These are phyloP conservation scores for Blennius ocellaris DNA, from an alignment of 2,113 vertebrate species.

Conservation along the genomic window DNA sequence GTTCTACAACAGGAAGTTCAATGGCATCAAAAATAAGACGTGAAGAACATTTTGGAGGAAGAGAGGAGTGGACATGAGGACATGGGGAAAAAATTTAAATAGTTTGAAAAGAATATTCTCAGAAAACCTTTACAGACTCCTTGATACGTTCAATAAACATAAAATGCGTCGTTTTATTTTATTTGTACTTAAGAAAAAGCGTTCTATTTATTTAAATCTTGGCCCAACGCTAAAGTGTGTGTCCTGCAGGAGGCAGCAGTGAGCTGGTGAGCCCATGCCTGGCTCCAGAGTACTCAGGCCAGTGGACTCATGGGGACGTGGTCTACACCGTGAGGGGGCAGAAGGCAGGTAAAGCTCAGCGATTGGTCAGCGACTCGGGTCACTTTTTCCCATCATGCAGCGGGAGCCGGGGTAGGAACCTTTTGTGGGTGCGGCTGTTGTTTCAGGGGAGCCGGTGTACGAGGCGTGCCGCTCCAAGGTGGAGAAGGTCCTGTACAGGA, in stretches of 20 bases:
- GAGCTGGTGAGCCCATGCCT: slow-evolving; percentile 92
- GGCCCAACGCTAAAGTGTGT: not conserved
- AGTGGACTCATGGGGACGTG: slow-evolving; percentile 90
- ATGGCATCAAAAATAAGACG: too few species aligned
- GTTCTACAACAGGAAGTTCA: too few species aligned
- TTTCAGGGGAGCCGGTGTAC: slow-evolving; percentile 82
- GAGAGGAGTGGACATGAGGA: too few species aligned
- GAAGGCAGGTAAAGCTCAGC: slow-evolving; percentile 84
- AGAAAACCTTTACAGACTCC: too few species aligned
- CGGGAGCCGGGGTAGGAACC: not conserved
- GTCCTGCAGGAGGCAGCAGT: slow-evolving; percentile 83
- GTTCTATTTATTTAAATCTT: too few species aligned
- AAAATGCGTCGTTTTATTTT: too few species aligned
- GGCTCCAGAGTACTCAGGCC: slow-evolving; percentile 84
- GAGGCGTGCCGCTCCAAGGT: slow-evolving; percentile 87
- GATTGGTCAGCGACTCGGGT: not conserved
- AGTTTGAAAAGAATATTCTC: too few species aligned
- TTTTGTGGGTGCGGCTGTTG: slow-evolving; percentile 30
- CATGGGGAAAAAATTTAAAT: too few species aligned
- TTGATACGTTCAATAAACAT: too few species aligned
- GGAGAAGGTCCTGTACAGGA: slow-evolving; percentile 85
- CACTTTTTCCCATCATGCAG: slow-evolving; percentile 13
- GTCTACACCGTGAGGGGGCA: slow-evolving; percentile 89
- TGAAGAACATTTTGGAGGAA: too few species aligned
- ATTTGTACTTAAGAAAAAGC: too few species aligned